Conservation (phyloP, 2,888 invertebrate genomes). For the Tholera decimalis region DNA sequence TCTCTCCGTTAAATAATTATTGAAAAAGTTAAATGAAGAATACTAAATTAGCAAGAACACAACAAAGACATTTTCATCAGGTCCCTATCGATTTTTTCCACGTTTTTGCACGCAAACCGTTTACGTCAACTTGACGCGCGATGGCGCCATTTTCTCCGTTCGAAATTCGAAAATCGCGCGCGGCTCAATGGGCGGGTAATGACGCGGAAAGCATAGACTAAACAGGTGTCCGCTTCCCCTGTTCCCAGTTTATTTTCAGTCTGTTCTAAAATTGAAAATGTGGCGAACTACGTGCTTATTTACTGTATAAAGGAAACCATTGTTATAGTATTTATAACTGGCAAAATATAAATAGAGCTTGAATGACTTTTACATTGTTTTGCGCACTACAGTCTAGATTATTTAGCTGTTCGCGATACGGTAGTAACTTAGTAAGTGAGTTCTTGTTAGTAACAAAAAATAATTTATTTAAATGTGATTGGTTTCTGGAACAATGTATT, state of each 20-base stretch:
- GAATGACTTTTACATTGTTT: slow-evolving; percentile 42
- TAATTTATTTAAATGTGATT: not conserved
- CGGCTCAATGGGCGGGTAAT: slow-evolving; percentile 84
- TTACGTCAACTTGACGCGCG: slow-evolving; percentile 79
- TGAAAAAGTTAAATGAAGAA: slow-evolving; percentile 56
- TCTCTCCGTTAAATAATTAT: slow-evolving; percentile 25
- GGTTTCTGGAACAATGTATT: not conserved
- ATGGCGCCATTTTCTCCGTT: slow-evolving; percentile 81
- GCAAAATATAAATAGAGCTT: slow-evolving; percentile 40
- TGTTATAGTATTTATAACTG: slow-evolving; percentile 59
- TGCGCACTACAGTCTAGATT: slow-evolving; percentile 9
- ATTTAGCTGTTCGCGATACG: slow-evolving; percentile 2
- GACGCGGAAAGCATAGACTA: slow-evolving; percentile 87
- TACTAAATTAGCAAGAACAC: slow-evolving; percentile 53
- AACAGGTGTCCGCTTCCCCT: slow-evolving; percentile 79
- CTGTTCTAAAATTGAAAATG: slow-evolving; percentile 61
- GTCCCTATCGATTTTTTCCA: slow-evolving; percentile 65
- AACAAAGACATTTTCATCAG: slow-evolving; percentile 62
- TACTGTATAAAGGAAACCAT: slow-evolving; percentile 45
- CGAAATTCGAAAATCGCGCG: slow-evolving; percentile 85
- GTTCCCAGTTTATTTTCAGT: slow-evolving; percentile 63
- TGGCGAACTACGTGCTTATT: slow-evolving; percentile 52
- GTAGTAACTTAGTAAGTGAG: slow-evolving; percentile 1
- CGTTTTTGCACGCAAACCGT: slow-evolving; percentile 69
- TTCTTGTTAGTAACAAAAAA: not conserved